phyloP scores from a whole-genome alignment of 2,113 vertebrate genomes.

The Microcebus murinus region DNA sequence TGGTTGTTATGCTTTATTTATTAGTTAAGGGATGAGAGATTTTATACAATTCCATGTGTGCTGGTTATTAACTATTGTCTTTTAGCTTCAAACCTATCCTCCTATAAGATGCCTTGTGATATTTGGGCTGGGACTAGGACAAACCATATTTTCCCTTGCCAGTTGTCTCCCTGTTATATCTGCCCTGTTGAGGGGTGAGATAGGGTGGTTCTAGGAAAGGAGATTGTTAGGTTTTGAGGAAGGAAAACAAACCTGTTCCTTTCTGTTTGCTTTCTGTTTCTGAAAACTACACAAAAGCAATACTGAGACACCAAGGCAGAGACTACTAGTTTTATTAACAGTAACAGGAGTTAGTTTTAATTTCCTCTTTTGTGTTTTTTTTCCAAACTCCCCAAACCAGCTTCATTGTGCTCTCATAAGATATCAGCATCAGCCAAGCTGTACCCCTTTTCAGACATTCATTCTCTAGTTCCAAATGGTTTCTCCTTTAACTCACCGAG shows the following conservation, averaged over 20 bases:
- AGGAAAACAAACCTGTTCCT: not conserved
- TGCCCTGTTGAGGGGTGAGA: accelerated
- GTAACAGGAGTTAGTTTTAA: not conserved
- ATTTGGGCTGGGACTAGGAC: accelerated
- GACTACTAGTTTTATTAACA: not conserved
- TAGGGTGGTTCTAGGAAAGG: too few species aligned
- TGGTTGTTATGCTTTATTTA: not conserved
- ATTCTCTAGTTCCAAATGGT: accelerated
- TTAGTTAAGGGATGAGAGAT: not conserved
- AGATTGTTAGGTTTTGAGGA: not conserved
- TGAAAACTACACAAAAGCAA: not conserved
- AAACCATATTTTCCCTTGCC: not conserved
- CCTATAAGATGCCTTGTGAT: too few species aligned
- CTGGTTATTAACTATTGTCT: not conserved
- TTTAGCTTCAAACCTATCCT: not conserved
- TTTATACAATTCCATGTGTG: not conserved
- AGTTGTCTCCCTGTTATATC: not conserved
- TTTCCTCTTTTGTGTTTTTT: not conserved
- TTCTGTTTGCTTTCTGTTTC: not conserved
- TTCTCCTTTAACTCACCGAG: not conserved
- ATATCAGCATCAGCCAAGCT: not conserved
- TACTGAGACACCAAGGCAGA: not conserved
- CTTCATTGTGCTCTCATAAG: accelerated
- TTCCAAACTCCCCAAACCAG: not conserved
- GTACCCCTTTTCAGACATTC: not conserved